A percentile compares a stretch with the other conserved stretches of the same genome.
Conservation (phyloP, 2,888 invertebrate genomes). For the Apamea crenata region DNA sequence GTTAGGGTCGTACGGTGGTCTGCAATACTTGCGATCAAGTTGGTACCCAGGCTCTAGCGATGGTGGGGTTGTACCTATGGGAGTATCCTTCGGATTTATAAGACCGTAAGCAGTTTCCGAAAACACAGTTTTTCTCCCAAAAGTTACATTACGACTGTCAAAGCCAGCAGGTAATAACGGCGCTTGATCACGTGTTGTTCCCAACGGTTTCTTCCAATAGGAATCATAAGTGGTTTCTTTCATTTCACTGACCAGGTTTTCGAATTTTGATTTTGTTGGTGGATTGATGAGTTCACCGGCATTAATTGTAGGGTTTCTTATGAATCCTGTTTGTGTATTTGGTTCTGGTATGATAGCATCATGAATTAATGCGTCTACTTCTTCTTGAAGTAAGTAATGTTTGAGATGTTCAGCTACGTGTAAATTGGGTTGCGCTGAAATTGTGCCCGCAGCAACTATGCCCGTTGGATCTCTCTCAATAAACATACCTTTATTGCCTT, state of each 20-base stretch:
- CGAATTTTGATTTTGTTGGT: constrained; percentile 70
- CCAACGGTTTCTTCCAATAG: constrained; percentile 34
- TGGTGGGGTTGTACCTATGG: constrained; percentile 62
- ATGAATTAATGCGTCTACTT: constrained; percentile 71
- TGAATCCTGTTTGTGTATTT: constrained; percentile 33
- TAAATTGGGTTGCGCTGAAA: constrained; percentile 61
- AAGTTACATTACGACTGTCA: constrained; percentile 50
- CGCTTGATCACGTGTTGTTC: not conserved
- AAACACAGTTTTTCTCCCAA: constrained; percentile 64
- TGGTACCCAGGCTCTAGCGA: constrained; percentile 59
- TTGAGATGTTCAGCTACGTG: constrained; percentile 61
- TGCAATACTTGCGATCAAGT: constrained; percentile 70
- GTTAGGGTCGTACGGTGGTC: constrained; percentile 77
- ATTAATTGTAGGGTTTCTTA: not conserved
- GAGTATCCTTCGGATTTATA: constrained; percentile 68
- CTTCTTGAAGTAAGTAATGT: constrained; percentile 72
- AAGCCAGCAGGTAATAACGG: constrained; percentile 30
- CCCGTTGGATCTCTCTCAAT: constrained; percentile 69
- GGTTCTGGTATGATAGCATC: constrained; percentile 69
- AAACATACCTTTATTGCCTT: constrained; percentile 75
- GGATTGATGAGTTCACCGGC: constrained; percentile 68
- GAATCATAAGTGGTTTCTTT: constrained; percentile 26
- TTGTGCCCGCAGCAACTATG: constrained; percentile 73
- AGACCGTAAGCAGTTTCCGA: constrained; percentile 68
- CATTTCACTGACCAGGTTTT: constrained; percentile 55